Evolutionary conservation across 2,888 invertebrate genomes (phyloP).

Genomic region (Orthonychiurus folsomi): DNA sequence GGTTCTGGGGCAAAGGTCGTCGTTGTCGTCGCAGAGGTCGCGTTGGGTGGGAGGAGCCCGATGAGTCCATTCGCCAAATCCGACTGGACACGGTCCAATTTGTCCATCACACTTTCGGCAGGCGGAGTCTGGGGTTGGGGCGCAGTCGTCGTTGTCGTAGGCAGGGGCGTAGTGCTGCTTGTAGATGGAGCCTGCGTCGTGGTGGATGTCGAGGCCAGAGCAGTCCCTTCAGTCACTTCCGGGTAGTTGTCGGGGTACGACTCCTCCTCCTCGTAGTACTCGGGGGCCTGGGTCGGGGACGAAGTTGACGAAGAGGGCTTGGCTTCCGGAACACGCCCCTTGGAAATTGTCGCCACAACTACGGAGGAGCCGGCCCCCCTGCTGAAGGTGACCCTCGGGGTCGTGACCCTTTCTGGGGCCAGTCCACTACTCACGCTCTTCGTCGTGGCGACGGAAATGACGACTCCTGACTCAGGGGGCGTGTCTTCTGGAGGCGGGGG

Average conservation of each 20-base stretch:
- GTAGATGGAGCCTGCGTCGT: slow-evolving; percentile 10
- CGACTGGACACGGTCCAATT: slow-evolving; percentile 73
- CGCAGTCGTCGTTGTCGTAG: slow-evolving; percentile 48
- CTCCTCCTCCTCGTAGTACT: slow-evolving; percentile 42
- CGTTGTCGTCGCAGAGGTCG: slow-evolving; percentile 16
- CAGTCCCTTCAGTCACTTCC: not conserved
- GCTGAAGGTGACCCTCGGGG: slow-evolving; percentile 34
- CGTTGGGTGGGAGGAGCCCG: slow-evolving; percentile 51
- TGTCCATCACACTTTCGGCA: slow-evolving; percentile 80
- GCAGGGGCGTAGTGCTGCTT: slow-evolving; percentile 20
- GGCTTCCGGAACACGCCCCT: slow-evolving; percentile 61
- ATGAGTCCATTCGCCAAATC: slow-evolving; percentile 69
- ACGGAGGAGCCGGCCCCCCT: slow-evolving; percentile 45
- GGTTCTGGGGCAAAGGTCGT: slow-evolving; percentile 14
- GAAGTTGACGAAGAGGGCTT: not conserved
- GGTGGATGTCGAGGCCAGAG: not conserved
- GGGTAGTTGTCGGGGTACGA: slow-evolving; percentile 41
- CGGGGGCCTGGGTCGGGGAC: slow-evolving; percentile 24
- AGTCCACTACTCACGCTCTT: slow-evolving; percentile 22
- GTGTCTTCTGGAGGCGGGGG: slow-evolving; percentile 19
- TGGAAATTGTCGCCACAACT: slow-evolving; percentile 76
- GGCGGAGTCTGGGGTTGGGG: no score
- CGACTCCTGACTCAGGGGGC: slow-evolving; percentile 20
- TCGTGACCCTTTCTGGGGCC: slow-evolving; percentile 46
- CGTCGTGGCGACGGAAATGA: slow-evolving; percentile 38